A percentile compares a stretch with the other conserved stretches of the same genome.
Evolutionary conservation across 2,797 vertebrate genomes (phyloP).

Genomic region (Labroides dimidiatus): DNA sequence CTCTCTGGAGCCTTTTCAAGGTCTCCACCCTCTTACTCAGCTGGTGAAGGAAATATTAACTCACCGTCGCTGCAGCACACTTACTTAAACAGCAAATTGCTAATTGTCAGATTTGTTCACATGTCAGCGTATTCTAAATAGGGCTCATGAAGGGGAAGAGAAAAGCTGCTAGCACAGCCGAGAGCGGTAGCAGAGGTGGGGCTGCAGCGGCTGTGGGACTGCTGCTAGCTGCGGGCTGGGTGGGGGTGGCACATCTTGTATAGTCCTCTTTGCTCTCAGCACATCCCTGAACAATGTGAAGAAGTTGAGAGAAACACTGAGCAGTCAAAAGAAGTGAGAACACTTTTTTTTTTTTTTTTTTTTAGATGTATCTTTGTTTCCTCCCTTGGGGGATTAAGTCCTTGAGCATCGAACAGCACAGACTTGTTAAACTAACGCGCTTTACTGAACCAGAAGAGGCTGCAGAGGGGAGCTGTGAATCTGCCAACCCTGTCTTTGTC

Average conservation of each 20-base stretch:
- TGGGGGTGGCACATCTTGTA: conserved; percentile 32
- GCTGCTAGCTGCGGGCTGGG: conserved; percentile 18
- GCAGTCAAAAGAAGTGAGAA: conserved; percentile 44
- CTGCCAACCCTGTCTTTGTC: conserved; percentile 60
- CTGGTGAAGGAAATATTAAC: conserved; percentile 65
- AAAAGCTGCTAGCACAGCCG: conserved; percentile 67
- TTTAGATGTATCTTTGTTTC: conserved; percentile 46
- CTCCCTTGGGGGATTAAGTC: conserved; percentile 68
- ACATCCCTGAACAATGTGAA: conserved; percentile 32
- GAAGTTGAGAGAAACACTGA: conserved; percentile 36
- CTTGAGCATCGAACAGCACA: conserved; percentile 63
- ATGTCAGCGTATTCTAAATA: conserved; percentile 81
- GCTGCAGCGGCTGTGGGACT: conserved; percentile 25
- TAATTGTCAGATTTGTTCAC: conserved; percentile 78
- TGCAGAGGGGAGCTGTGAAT: conserved; percentile 50
- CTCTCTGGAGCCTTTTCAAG: conserved; percentile 50
- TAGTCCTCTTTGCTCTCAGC: conserved; percentile 30
- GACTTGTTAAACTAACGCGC: conserved; percentile 75
- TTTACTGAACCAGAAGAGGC: conserved; percentile 74
- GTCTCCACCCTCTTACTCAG: conserved; percentile 62
- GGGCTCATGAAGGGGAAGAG: conserved; percentile 46
- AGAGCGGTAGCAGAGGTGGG: conserved; percentile 48
- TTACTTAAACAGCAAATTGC: conserved; percentile 71
- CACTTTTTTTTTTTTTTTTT: conserved; percentile 29
- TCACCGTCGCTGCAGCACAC: conserved; percentile 37